Conservation (phyloP, 2,797 vertebrate species). For the Gouania willdenowi region DNA sequence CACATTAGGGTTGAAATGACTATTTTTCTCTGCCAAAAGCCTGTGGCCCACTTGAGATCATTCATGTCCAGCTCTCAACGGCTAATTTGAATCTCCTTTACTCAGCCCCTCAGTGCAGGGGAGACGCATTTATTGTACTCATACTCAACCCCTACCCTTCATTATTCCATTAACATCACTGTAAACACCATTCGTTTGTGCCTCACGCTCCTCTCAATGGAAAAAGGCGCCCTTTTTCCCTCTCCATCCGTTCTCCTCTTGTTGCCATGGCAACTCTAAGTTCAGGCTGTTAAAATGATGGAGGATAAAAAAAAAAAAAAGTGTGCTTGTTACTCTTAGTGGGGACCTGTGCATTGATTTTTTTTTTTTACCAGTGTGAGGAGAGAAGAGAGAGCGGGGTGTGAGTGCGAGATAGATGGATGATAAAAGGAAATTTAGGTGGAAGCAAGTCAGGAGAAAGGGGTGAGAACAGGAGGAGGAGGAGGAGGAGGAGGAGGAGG, state of each 20-base stretch:
- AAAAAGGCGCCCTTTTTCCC: constrained; percentile 55
- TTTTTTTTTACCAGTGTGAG: constrained; percentile 31
- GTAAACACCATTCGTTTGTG: constrained; percentile 16
- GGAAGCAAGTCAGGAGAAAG: constrained; percentile 21
- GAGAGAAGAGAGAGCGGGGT: constrained; percentile 5
- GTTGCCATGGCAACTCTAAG: constrained; percentile 81
- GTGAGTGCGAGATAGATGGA: constrained; percentile 26
- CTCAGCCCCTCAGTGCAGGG: constrained; percentile 14
- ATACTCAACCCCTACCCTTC: constrained; percentile 18
- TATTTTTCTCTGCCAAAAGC: no score
- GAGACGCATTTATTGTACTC: constrained; percentile 21
- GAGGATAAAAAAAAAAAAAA: constrained; percentile 34
- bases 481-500: constrained; percentile 35
- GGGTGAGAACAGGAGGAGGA: constrained; percentile 13
- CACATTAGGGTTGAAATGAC: no score
- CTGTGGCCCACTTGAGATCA: no score
- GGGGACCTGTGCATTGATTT: constrained; percentile 58
- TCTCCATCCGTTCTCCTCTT: constrained; percentile 59
- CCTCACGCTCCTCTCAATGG: constrained; percentile 26
- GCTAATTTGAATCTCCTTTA: constrained; percentile 35
- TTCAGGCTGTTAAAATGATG: constrained; percentile 74
- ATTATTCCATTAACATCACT: constrained; percentile 22
- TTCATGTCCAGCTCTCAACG: background rate
- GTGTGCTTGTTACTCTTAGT: constrained; percentile 48
- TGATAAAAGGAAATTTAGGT: constrained; percentile 29